Evolutionary conservation across 1,140 invertebrate genomes (phyloP).

Genomic region (Micrasema minimum): DNA sequence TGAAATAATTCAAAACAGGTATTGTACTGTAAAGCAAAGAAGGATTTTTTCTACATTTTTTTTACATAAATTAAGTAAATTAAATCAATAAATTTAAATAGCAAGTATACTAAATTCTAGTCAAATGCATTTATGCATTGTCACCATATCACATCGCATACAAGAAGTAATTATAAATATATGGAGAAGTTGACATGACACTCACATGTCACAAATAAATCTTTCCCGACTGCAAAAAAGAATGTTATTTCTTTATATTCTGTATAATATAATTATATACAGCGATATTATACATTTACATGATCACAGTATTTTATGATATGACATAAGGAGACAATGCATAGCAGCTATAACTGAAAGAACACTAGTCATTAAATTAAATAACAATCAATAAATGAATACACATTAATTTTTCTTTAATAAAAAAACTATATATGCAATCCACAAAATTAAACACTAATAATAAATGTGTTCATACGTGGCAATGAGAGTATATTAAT

Average conservation of each 20-base stretch:
- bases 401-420: constrained; percentile 1
- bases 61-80: no score
- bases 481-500: constrained; percentile 6
- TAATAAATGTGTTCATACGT: background rate
- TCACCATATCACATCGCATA: background rate
- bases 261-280: no score
- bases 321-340: constrained; percentile 1
- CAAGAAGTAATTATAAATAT: background rate
- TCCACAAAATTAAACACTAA: constrained; percentile 1
- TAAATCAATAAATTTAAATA: constrained; percentile 21
- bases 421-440: background rate
- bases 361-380: constrained; percentile 6
- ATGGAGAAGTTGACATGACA: background rate
- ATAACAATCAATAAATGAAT: constrained; percentile 8
- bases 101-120: background rate
- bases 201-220: no score
- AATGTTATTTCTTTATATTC: no score
- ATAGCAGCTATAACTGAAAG: background rate
- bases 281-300: background rate
- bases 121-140: constrained; percentile 15
- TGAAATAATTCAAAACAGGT: constrained; percentile 14
- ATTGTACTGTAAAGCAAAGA: background rate
- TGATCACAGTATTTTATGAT: constrained; percentile 8
- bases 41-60: no score
- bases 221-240: no score